Conservation (phyloP, 1,140 invertebrate species). For the Tetramorium parvispinum region DNA sequence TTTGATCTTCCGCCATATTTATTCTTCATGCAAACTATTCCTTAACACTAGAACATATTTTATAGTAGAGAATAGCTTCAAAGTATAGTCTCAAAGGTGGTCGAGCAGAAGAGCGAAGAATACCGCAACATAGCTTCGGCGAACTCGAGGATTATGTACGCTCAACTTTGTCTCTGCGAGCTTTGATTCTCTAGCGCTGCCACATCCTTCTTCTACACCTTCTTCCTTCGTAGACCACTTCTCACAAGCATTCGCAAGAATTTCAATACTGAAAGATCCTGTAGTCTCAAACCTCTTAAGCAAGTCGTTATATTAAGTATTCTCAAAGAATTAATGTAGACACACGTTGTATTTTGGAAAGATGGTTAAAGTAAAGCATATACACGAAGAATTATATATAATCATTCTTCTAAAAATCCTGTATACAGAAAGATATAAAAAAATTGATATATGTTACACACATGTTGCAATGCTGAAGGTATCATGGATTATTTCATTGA, state of each 20-base stretch:
- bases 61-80: background rate
- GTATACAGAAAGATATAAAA: background rate
- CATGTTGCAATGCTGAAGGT: no score
- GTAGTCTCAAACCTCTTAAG: background rate
- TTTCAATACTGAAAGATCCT: constrained; percentile 4
- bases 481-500: background rate
- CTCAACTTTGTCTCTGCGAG: constrained; percentile 67
- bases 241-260: constrained; percentile 39
- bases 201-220: constrained; percentile 31
- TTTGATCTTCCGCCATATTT: background rate
- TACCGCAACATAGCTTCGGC: constrained; percentile 21
- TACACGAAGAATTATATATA: background rate
- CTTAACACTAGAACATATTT: background rate
- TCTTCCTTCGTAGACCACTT: background rate
- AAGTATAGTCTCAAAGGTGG: constrained; percentile 26
- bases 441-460: background rate
- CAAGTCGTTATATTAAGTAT: constrained; percentile 6
- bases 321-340: background rate
- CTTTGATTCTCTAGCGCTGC: constrained; percentile 6
- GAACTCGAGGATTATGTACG: constrained; percentile 63
- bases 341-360: background rate
- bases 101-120: constrained; percentile 15
- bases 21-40: constrained; percentile 9
- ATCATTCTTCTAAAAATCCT: background rate
- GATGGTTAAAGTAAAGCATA: background rate